Base-by-base conservation (phyloP, 2,113 vertebrate genomes). In the Spermophilus dauricus region DNA sequence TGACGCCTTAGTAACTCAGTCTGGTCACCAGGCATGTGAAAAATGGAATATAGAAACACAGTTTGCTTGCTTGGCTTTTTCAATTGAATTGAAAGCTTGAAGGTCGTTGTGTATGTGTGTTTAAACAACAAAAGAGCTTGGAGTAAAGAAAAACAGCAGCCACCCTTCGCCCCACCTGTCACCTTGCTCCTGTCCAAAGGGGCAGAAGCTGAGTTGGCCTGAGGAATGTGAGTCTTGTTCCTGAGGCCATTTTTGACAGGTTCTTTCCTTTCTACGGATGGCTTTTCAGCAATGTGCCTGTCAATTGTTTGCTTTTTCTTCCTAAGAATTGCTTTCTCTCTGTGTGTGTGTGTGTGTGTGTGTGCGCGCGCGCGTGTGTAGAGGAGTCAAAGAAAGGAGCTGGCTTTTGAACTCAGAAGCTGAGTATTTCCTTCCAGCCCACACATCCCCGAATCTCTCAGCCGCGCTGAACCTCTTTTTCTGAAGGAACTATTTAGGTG, bases 281-380 rank as follows among this genome's bases (percentile, higher is more conserved):
- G 30, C 84, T 91, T 75, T 53, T 78, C 53, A 75, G 45, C 48
- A 75, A 11, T 16, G 2, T 53, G 53, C 14, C 22, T 83, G 56
- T 92, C 39, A n/a, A 13, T 17, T 26, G 34, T 75, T 95, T 91
- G 48, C 67, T 84, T 89, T 96, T 72, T 45, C 42, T 63, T 86
- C 42, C 39, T 42, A 42, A 42, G 39, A 42, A 42, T 42, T 42
- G 39, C 39, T 42, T 4, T 42, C 4, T 42, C 4, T 42, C 4
- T 42, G 39, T 42, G 39, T 42, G 39, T 42, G 39, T 5, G 39
- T 42, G 39, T 42, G 39, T 42, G 39, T 42, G 39, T 42, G 39
- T 42, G 39, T 42, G 39, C 0, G 39, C 5, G 39, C 5, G 39
- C 5, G 39, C 5, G 39, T 42, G 39, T 42, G 39, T 42, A 42